Evolutionary conservation across 37 sponge, comb jelly and placozoan species (phyloP).

Genomic region (Aphrocallistes beatrix): DNA sequence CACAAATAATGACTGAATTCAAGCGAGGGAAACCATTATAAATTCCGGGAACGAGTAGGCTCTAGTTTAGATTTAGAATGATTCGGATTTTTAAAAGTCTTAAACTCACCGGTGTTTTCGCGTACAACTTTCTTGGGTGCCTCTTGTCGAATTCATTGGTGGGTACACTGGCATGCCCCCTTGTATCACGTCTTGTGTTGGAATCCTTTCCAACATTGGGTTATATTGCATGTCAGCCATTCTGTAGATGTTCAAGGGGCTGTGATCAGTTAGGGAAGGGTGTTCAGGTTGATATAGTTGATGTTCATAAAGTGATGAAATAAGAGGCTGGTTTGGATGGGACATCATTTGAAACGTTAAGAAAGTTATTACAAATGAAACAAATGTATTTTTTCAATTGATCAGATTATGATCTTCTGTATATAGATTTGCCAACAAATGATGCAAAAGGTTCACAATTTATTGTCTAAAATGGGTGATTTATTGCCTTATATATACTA

Average conservation of each 20-base stretch:
- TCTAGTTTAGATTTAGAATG: too few species aligned
- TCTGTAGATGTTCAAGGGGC: neutral
- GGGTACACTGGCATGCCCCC: neutral
- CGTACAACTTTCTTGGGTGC: neutral
- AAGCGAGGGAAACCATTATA: too few species aligned
- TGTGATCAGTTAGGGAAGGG: neutral
- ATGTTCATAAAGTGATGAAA: neutral
- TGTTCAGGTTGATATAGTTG: neutral
- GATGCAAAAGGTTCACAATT: too few species aligned
- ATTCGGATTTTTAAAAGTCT: neutral
- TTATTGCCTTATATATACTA: slow-evolving; percentile 6
- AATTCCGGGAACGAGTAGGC: too few species aligned
- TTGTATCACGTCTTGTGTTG: neutral
- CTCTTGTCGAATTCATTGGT: neutral
- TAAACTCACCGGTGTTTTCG: neutral
- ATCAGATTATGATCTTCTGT: too few species aligned
- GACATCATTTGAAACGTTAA: slow-evolving; percentile 6
- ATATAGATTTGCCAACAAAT: too few species aligned
- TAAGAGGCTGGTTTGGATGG: neutral
- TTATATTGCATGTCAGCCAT: neutral
- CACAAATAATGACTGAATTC: too few species aligned
- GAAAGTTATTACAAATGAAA: neutral
- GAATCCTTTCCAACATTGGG: neutral
- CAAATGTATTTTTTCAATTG: neutral
- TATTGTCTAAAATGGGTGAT: slow-evolving; percentile 8